These are phyloP conservation scores for Corythaixoides concolor DNA, from an alignment of 2,113 vertebrate species.

Conservation along the genomic window DNA sequence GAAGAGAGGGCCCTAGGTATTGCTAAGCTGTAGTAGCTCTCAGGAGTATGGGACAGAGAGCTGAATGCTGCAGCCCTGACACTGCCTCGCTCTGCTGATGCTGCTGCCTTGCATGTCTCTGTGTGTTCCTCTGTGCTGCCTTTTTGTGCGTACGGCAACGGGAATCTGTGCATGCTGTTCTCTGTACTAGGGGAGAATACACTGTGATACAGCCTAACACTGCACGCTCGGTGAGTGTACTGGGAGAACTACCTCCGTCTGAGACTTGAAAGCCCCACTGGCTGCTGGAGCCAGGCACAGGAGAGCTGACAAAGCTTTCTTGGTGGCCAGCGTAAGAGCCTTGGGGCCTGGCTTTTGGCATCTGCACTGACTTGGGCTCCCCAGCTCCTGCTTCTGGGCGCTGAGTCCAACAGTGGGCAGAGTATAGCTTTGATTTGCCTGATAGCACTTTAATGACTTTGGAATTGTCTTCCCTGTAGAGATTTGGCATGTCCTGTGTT, in stretches of 20 bases:
- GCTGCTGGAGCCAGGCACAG: not conserved
- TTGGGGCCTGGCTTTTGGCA: not conserved
- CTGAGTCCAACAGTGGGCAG: not conserved
- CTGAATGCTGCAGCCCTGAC: slow-evolving; percentile 1
- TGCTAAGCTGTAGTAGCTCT: not conserved
- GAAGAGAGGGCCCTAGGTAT: not conserved
- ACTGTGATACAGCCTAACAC: not conserved
- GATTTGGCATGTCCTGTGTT: not conserved
- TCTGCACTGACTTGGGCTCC: not conserved
- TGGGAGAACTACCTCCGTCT: not conserved
- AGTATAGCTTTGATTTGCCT: not conserved
- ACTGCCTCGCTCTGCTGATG: not conserved
- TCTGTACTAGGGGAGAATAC: not conserved
- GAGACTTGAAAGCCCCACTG: not conserved
- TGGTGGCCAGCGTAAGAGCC: not conserved
- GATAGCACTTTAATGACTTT: not conserved
- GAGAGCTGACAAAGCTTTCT: not conserved
- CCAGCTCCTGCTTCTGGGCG: not conserved
- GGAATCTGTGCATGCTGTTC: not conserved
- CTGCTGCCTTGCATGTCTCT: slow-evolving; percentile 35
- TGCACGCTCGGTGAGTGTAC: not conserved
- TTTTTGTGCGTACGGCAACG: not conserved
- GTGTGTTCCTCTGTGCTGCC: slow-evolving; percentile 2
- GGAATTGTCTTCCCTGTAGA: not conserved
- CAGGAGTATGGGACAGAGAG: not conserved